phyloP scores from a whole-genome alignment of 2,797 vertebrate genomes.

The Anableps anableps region DNA sequence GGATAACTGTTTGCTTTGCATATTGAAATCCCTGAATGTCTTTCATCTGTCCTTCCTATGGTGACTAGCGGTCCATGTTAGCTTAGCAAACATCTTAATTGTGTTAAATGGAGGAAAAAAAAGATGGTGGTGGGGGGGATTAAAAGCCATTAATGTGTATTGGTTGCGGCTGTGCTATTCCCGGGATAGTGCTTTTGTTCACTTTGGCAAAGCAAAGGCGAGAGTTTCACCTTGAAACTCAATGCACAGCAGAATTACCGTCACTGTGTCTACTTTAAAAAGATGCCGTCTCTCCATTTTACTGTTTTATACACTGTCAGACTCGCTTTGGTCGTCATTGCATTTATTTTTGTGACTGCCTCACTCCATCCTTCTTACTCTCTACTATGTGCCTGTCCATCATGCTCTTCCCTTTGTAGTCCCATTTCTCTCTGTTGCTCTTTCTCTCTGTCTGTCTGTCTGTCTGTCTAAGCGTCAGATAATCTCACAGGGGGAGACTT shows the following conservation, averaged over 20 bases:
- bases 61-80: slow-evolving; percentile 78
- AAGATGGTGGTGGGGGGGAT: slow-evolving; percentile 63
- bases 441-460: slow-evolving; percentile 61
- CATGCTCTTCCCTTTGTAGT: slow-evolving; percentile 62
- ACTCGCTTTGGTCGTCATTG: slow-evolving; percentile 51
- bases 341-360: slow-evolving; percentile 60
- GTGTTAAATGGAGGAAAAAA: slow-evolving; percentile 82
- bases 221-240: slow-evolving; percentile 84
- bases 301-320: slow-evolving; percentile 55
- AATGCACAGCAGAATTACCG: slow-evolving; percentile 75
- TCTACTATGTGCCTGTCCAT: slow-evolving; percentile 57
- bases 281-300: slow-evolving; percentile 41
- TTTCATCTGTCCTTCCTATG: slow-evolving; percentile 81
- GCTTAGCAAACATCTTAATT: slow-evolving; percentile 86
- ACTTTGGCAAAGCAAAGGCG: slow-evolving; percentile 76
- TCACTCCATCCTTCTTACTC: slow-evolving; percentile 59
- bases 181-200: slow-evolving; percentile 82
- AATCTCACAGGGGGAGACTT: slow-evolving; percentile 84
- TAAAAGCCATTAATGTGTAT: slow-evolving; percentile 83
- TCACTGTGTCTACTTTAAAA: slow-evolving; percentile 78
- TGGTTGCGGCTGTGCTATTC: slow-evolving; percentile 76
- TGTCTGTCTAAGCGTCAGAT: slow-evolving; percentile 81
- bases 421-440: slow-evolving; percentile 49
- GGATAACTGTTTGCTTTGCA: slow-evolving; percentile 72
- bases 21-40: slow-evolving; percentile 78